phyloP scores from a whole-genome alignment of 2,888 invertebrate genomes.

The Cephus sareptanus region DNA sequence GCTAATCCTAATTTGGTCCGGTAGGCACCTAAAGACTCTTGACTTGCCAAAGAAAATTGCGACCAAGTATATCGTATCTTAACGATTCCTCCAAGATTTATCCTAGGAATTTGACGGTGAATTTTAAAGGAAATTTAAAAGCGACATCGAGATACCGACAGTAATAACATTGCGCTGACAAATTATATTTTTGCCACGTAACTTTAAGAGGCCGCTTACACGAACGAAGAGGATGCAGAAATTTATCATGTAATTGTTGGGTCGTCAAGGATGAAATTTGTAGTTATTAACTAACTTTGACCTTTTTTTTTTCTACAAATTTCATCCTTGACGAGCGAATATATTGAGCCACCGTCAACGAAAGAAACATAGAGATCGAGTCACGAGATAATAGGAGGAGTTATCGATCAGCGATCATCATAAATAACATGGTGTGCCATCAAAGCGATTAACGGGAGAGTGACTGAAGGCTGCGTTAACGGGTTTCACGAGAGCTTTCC shows the following conservation, averaged over 20 bases:
- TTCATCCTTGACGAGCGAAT: no score
- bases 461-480: constrained; percentile 39
- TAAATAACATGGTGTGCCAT: constrained; percentile 45
- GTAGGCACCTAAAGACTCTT: background rate
- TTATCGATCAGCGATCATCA: constrained; percentile 55
- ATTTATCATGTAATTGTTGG: background rate
- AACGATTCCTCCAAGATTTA: background rate
- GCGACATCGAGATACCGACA: background rate
- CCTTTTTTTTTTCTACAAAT: no score
- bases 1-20: background rate
- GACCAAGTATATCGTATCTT: background rate
- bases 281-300: no score
- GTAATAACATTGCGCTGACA: background rate
- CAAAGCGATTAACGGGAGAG: constrained; percentile 47
- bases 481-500: constrained; percentile 14
- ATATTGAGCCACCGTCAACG: no score
- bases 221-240: background rate
- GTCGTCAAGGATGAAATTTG: no score
- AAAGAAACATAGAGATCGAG: constrained; percentile 11
- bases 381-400: constrained; percentile 25
- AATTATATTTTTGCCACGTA: background rate
- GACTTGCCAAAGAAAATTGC: background rate
- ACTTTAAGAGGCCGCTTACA: background rate
- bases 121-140: background rate
- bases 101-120: background rate